Conservation (phyloP, 2,797 vertebrate species). For the Phrynocephalus forsythii region DNA sequence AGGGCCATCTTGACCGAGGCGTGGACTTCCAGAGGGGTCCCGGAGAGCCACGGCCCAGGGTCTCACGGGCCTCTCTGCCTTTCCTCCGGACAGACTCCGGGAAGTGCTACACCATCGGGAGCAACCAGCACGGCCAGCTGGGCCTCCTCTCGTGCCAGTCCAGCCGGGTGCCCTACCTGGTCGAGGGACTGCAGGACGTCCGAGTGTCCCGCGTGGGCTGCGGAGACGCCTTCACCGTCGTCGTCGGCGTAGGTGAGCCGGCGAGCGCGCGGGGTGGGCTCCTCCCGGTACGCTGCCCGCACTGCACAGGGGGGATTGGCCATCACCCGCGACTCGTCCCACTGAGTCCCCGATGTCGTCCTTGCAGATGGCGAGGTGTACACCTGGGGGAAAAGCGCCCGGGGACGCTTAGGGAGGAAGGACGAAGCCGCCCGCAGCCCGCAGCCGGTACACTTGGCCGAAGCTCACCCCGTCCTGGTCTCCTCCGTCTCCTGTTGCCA, state of each 20-base stretch:
- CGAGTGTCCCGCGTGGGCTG: constrained; percentile 89
- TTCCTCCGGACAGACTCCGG: constrained; percentile 82
- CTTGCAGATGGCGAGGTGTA: constrained; percentile 91
- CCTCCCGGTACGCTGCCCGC: too few relatives aligned
- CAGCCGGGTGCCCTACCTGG: constrained; percentile 88
- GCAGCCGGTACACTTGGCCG: constrained; percentile 88
- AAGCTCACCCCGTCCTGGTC: constrained; percentile 89
- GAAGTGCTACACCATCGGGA: constrained; percentile 95
- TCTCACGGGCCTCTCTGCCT: not conserved
- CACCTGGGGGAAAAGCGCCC: constrained; percentile 97
- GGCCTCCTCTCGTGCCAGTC: constrained; percentile 85
- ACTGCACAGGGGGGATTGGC: too few relatives aligned
- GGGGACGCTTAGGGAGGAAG: constrained; percentile 93
- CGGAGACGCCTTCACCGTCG: constrained; percentile 95
- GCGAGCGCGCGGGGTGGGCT: not conserved
- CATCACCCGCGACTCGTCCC: too few relatives aligned
- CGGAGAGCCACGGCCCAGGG: too few relatives aligned
- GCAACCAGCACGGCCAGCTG: constrained; percentile 97
- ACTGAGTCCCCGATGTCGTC: not conserved
- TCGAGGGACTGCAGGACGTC: constrained; percentile 84
- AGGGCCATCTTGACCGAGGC: not conserved
- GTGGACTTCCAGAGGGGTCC: not conserved
- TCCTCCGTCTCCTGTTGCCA: constrained; percentile 98
- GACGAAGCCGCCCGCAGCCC: constrained; percentile 91
- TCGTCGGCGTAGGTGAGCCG: constrained; percentile 89